Base-by-base conservation (phyloP, 2,113 vertebrate species). In the Illadopsis cleaveri region DNA sequence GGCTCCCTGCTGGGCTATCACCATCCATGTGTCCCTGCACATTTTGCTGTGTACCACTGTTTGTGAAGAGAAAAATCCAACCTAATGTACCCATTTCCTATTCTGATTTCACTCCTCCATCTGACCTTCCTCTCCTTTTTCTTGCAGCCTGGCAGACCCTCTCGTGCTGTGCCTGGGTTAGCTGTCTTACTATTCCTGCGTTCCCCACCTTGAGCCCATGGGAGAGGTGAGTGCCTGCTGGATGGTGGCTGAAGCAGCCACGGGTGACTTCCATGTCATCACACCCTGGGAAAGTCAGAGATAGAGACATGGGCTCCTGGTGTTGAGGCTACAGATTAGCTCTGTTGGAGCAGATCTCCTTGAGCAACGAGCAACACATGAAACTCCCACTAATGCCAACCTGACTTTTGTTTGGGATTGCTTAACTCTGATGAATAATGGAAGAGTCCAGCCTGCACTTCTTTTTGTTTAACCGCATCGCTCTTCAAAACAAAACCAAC, bases 381-480 rank as follows among this genome's bases (percentile, higher is more conserved):
- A 94, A 85, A 86, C 22, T 93, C 75, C 68, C 56, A 58, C 68
- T 93, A 88, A 90, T 66, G 58, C 87, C 88, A 95, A 56, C 92
- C 88, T 94, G 82, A 42, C 42, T 90, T 91, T 94, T 94, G 90
- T 91, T 93, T 90, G 71, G 85, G 28, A 86, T 96, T 96, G 87
- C 93, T 61, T 93, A 94, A 96, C 65, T 57, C 33, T 54, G 35
- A 93, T 88, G 93, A 97, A 94, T 95, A 96, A 93, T 89, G 38
- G 62, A 94, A n/a, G 71, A 93, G 68, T 86, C 76, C 89, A 93
- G 51, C 71, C 86, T 70, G 56, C 4, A 25, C 24, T 88, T 73
- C 44, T 78, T 94, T 90, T 86, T 54, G 54, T 86, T 95, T 89
- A 60, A 90, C 91, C 6, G 0, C 64, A 90, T 90, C 22, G 1